These are phyloP conservation scores for Lutjanus campechanus DNA, from an alignment of 2,797 vertebrate genomes.

Conservation along the genomic window DNA sequence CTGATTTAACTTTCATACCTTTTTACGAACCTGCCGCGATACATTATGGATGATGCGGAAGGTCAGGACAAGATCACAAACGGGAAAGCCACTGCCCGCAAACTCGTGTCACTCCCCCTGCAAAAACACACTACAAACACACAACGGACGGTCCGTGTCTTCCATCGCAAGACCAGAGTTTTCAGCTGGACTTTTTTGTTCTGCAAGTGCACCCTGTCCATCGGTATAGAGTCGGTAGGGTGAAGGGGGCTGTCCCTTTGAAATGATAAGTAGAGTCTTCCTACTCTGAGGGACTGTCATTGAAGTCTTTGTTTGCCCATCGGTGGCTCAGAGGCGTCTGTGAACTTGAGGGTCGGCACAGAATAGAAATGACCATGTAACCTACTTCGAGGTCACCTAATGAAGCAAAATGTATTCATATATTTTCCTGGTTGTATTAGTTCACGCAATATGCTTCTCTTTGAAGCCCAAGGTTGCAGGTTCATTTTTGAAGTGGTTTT, in stretches of 20 bases:
- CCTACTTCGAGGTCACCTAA: constrained; percentile 84
- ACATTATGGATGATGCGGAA: constrained; percentile 80
- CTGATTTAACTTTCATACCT: constrained; percentile 80
- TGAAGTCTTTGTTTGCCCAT: constrained; percentile 83
- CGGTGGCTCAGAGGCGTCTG: constrained; percentile 73
- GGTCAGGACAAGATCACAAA: constrained; percentile 82
- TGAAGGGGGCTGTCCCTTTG: constrained; percentile 79
- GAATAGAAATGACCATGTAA: constrained; percentile 83
- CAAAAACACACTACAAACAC: constrained; percentile 35
- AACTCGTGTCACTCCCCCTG: constrained; percentile 29
- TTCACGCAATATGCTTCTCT: constrained; percentile 75
- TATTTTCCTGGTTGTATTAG: constrained; percentile 82
- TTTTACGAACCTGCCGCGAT: constrained; percentile 65
- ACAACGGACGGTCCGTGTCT: constrained; percentile 58
- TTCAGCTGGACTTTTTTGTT: constrained; percentile 70
- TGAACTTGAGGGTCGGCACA: constrained; percentile 78
- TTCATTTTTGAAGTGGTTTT: constrained; percentile 84
- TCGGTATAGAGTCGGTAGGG: constrained; percentile 65
- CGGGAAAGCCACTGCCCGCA: constrained; percentile 52
- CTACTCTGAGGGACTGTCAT: constrained; percentile 79
- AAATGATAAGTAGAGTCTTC: constrained; percentile 83
- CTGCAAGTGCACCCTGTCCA: constrained; percentile 69
- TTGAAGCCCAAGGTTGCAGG: constrained; percentile 82
- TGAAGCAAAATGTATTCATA: constrained; percentile 83
- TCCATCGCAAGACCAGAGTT: constrained; percentile 55